Evolutionary conservation across 2,888 invertebrate species (phyloP), one percentile per base, ranked within the genome.

Genomic region (Tetranychus truncatus): DNA sequence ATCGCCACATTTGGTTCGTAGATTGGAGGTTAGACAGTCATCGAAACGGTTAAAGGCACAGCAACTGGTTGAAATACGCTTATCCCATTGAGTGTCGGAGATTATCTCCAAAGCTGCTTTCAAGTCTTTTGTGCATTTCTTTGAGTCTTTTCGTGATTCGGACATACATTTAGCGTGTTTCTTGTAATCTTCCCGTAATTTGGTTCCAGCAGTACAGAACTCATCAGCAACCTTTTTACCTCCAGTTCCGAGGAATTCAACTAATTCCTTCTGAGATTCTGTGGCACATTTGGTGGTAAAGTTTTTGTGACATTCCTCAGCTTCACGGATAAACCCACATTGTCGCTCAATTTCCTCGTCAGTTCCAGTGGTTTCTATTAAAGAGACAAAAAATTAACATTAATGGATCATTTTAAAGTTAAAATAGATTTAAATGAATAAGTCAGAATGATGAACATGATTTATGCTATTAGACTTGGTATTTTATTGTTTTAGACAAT

Each of bases 81-180:
- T 78, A 21, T 79, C 78, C 75, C 77, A 79, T 55, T 78, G 77
- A 6, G 78, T 77, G 21, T 67, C 67, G 0, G 77, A 55, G 44
- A 77, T 67, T 9, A 74, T 74, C 73, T 79, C 79, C 9, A 79
- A 72, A 24, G 77, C 79, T 21, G 77, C 77, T 74, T 79, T 78
- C 24, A 79, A 74, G 66, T 79, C 79, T 55, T 77, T 78, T 8
- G 79, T 74, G 66, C 79, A 79, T 24, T 69, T 69, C 34, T 69
- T 69, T 18, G 69, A 20, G 34, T 69, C 69, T 8, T 69, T 11
- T 18, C 67, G 69, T 8, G 77, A 78, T 55, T 78, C 76, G 20
- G 78, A 77, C 9, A 79, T 76, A 71, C 79, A 79, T 5, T 77
- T 75, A 6, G 79, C 79, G 46, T 79, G 79, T 55, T 78, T 78